Conservation (phyloP, 2,113 vertebrate species). For the Phyllostomus discolor region DNA sequence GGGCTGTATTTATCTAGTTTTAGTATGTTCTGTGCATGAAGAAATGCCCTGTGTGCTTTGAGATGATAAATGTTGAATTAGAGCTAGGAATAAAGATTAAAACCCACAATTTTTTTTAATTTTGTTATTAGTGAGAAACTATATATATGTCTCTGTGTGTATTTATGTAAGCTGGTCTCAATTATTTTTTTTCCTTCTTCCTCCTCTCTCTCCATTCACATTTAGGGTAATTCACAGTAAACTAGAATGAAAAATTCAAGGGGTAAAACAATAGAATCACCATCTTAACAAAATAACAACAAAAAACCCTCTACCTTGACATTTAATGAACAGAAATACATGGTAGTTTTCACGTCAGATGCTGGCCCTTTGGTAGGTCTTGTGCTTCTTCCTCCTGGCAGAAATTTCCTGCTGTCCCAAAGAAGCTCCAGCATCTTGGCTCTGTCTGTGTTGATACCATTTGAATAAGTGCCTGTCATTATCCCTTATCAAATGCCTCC, state of each 20-base stretch:
- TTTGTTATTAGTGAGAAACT: not conserved
- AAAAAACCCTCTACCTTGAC: not conserved
- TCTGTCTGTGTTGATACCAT: not conserved
- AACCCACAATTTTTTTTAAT: no score
- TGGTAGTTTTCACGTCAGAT: not conserved
- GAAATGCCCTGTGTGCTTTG: not conserved
- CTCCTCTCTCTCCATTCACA: not conserved
- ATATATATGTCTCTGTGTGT: no score
- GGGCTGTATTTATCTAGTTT: not conserved
- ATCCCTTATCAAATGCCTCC: slow-evolving; percentile 36
- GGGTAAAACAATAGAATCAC: not conserved
- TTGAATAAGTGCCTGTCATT: slow-evolving; percentile 63
- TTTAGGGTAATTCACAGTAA: not conserved
- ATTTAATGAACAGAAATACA: slow-evolving; percentile 17
- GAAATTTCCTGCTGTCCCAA: not conserved
- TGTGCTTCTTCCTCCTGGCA: not conserved
- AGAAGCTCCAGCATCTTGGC: not conserved
- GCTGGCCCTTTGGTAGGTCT: not conserved
- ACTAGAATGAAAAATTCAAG: not conserved
- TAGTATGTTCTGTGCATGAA: slow-evolving; percentile 2
- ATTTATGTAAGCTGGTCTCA: not conserved
- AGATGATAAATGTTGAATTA: slow-evolving; percentile 25
- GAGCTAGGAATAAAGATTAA: not conserved
- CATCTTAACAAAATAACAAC: not conserved
- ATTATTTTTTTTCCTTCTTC: not conserved